Evolutionary conservation across 2,797 vertebrate genomes (phyloP), one percentile per base, ranked within the genome.

Genomic region (Parauchenoglanis ngamensis): DNA sequence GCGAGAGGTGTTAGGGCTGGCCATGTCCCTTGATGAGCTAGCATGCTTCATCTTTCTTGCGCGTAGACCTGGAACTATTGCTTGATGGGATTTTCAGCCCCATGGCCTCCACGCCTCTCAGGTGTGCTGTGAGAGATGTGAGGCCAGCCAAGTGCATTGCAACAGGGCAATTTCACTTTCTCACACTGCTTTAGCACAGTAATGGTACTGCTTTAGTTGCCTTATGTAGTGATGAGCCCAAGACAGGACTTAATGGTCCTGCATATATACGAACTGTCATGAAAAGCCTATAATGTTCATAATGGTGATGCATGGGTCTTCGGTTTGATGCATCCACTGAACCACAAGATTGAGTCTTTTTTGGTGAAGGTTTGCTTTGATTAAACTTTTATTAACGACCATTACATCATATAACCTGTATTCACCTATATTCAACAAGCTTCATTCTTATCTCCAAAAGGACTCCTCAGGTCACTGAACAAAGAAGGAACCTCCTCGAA

Each of bases 71-170:
- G 94, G 93, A 95, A 96, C 94, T 94, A 93, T 90, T 81, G 92
- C 94, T 95, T 96, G 95, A 95, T 96, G 93, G 95, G 95, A 95
- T 96, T 96, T 95, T 95, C 94, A 94, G 95, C 94, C 94, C 93
- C 78, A 90, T 95, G 94, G 94, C 94, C 94, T 95, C 92, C 82
- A 90, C 91, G 77, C 52, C 88, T 89, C 67, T 49, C 83, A 21
- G 12, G 72, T 70, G 72, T 85, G 67, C 52, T 31, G 72, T 82
- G 35, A 81, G 82, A 63, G 86, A 84, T 88, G 78, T 85, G 76
- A 63, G 59, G 87, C 86, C 81, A 87, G 72, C 35, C 35, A 28
- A 85, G 28, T 87, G 90, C 78, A 84, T 46, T 85, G 67, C 83
- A 52, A 83, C 75, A 86, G 84, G 85, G 52, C 59, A 23, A 56